phyloP scores from a whole-genome alignment of 2,888 invertebrate genomes.

The Tetranychus piercei region DNA sequence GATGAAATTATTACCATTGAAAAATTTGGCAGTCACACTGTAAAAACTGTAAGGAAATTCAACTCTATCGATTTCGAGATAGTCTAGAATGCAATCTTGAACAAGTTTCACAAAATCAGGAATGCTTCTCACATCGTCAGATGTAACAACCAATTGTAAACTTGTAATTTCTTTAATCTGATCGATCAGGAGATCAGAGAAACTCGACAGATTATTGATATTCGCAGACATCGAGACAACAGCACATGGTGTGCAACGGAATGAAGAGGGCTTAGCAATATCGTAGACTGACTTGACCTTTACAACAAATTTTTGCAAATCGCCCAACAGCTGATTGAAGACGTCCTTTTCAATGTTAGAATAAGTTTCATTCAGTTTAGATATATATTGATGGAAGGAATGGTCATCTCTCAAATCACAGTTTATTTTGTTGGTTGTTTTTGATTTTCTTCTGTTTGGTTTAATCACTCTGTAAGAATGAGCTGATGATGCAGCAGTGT shows the following conservation, averaged over 20 bases:
- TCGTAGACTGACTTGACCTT: neutral
- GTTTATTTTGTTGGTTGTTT: neutral
- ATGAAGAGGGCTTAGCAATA: neutral
- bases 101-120: neutral
- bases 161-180: neutral
- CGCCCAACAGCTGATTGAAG: neutral
- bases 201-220: neutral
- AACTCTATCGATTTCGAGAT: neutral
- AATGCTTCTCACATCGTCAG: neutral
- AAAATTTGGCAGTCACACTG: neutral
- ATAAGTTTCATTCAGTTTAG: neutral
- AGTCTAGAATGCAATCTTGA: neutral
- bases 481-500: neutral
- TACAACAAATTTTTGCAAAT: neutral
- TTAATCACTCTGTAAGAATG: neutral
- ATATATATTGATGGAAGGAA: neutral
- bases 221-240: neutral
- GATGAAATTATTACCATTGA: neutral
- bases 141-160: neutral
- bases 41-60: neutral
- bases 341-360: neutral
- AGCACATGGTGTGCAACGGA: neutral
- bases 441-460: neutral
- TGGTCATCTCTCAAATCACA: neutral
- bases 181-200: neutral